Evolutionary conservation across 2,888 invertebrate species (phyloP).

Genomic region (Alloplasta piceator): DNA sequence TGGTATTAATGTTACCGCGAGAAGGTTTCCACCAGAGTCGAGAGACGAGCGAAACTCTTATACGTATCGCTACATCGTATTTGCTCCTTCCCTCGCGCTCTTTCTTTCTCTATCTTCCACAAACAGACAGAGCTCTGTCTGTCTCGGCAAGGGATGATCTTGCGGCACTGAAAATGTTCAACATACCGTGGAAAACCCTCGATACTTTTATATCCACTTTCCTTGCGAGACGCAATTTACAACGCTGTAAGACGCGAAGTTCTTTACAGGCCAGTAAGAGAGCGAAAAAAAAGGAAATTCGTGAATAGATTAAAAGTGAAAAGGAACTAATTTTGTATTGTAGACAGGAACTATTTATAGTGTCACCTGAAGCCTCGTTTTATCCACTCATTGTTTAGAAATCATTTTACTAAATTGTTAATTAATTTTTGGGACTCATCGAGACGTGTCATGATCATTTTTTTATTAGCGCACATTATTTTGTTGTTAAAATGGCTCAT

Average conservation of each 20-base stretch:
- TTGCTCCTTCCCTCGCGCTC: slow-evolving; percentile 23
- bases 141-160: slow-evolving; percentile 7
- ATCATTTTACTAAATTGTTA: too few species aligned
- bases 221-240: slow-evolving; percentile 22
- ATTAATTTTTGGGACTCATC: too few species aligned
- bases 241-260: slow-evolving; percentile 19
- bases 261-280: neutral
- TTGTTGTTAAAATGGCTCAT: too few species aligned
- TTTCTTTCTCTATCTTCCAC: slow-evolving; percentile 21
- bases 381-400: too few species aligned
- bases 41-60: slow-evolving; percentile 22
- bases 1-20: slow-evolving; percentile 57
- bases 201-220: slow-evolving; percentile 9
- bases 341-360: too few species aligned
- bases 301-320: too few species aligned
- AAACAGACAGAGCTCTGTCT: slow-evolving; percentile 3
- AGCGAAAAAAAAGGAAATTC: neutral
- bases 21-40: slow-evolving; percentile 57
- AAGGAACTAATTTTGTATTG: too few species aligned
- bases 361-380: too few species aligned
- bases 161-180: slow-evolving; percentile 5
- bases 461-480: too few species aligned
- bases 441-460: too few species aligned
- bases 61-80: slow-evolving; percentile 33
- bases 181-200: slow-evolving; percentile 18